Percentiles rank a stretch among this genome's conserved stretches.
phyloP scores from a whole-genome alignment of 1,140 invertebrate species.

The Drusus annulatus region DNA sequence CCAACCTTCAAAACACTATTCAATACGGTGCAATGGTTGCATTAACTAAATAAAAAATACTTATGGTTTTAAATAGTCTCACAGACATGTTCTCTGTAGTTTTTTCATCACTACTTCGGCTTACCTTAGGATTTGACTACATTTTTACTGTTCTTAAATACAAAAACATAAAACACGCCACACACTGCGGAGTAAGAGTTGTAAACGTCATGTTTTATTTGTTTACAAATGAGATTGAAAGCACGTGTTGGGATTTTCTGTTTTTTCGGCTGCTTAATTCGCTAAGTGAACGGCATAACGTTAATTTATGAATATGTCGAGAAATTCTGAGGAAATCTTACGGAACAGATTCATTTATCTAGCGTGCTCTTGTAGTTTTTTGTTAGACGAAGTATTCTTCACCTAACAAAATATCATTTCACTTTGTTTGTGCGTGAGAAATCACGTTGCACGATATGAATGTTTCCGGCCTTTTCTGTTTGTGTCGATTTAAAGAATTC shows the following conservation, averaged over 20 bases:
- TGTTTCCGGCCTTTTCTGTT: background rate
- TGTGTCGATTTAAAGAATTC: no score
- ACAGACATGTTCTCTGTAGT: no score
- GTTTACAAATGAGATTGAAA: slow-evolving; percentile 42
- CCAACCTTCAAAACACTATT: no score
- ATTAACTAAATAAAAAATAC: no score
- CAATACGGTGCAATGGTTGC: no score
- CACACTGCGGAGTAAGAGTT: slow-evolving; percentile 13
- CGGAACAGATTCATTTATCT: background rate
- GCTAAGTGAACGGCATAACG: slow-evolving; percentile 3
- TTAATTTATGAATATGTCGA: slow-evolving; percentile 4
- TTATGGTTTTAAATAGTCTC: no score
- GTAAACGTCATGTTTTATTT: slow-evolving; percentile 42
- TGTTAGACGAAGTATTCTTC: no score
- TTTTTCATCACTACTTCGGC: background rate
- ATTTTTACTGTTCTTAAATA: slow-evolving; percentile 32
- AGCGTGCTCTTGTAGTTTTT: no score
- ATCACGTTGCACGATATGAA: background rate
- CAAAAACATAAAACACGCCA: slow-evolving; percentile 32
- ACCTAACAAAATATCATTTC: no score
- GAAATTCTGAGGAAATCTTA: background rate
- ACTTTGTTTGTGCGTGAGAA: background rate
- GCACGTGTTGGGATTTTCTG: slow-evolving; percentile 13
- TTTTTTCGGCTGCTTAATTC: background rate
- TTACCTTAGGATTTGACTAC: slow-evolving; percentile 28